Evolutionary conservation across 2,113 vertebrate species (phyloP), one percentile per base, ranked within the genome.

Genomic region (Pithys albifrons): DNA sequence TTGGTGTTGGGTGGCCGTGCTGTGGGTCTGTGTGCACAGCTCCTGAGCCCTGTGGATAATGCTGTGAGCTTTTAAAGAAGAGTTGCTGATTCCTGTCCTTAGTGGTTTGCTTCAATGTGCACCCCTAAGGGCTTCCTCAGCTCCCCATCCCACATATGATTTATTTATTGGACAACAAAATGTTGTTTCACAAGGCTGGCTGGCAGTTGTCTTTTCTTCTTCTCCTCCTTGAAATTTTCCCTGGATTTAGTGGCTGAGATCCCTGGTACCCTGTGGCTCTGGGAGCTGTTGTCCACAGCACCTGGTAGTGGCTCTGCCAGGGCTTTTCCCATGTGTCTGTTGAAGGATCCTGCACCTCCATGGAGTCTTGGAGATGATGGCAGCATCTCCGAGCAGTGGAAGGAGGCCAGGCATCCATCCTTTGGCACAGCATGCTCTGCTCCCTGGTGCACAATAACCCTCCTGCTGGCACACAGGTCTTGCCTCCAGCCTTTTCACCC

Each of bases 351-450:
- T 57, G 76, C 62, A 12, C 48, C 73, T 85, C 48, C 74, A 7
- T 0, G 0, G 69, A 35, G 54, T 5, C 59, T 41, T 0, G 0
- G 43, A 81, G 28, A 27, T 2, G 7, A 46, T 3, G 13, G 65
- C 57, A 54, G 72, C 16, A 1, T 19, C 59, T 52, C 72, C 11
- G 59, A 52, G 88, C 2, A 0, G n/a, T 37, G 73, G 69, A 11
- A 52, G 25, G 65, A 46, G n/a, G 73, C 72, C 80, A 33, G 69
- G 19, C 11, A 4, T 20, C 46, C 2, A 0, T 71, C 70, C 66
- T 85, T 29, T 3, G 11, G 31, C 1, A 4, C 51, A 5, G 22
- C 6, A 0, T 46, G 20, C 62, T 19, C 41, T 51, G 45, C 20
- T 64, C 58, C 55, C n/a, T 14, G 31, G 39, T 37, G 55, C n/a